Evolutionary conservation across 1,140 invertebrate genomes (phyloP).

Genomic region (Drosophila cardini): DNA sequence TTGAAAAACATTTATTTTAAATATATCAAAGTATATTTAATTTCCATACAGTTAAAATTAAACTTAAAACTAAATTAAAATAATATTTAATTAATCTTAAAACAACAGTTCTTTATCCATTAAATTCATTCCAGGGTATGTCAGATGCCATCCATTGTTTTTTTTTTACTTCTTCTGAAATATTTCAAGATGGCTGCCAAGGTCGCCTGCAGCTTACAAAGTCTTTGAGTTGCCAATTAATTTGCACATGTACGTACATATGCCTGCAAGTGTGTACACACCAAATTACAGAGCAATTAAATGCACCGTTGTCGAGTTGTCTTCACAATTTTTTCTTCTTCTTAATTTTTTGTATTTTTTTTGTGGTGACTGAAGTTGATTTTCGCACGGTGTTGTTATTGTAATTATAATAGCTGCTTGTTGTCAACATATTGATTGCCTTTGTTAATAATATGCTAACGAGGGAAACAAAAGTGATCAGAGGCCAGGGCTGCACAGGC

Average conservation of each 20-base stretch:
- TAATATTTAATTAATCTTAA: too few species aligned
- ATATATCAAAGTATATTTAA: neutral
- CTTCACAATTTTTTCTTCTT: neutral
- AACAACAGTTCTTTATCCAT: too few species aligned
- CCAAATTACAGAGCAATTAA: constrained; percentile 48
- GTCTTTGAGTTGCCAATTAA: constrained; percentile 30
- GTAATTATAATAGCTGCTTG: constrained; percentile 67
- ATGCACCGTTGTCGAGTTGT: constrained; percentile 13
- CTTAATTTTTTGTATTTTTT: constrained; percentile 4
- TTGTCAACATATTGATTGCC: constrained; percentile 73
- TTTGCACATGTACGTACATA: constrained; percentile 28
- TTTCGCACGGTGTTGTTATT: constrained; percentile 62
- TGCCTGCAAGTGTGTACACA: constrained; percentile 14
- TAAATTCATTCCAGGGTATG: neutral
- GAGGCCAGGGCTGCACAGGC: constrained; percentile 18
- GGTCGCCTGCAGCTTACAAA: neutral
- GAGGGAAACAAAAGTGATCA: constrained; percentile 18
- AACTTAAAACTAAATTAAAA: too few species aligned
- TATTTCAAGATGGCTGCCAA: constrained; percentile 23
- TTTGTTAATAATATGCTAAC: constrained; percentile 48
- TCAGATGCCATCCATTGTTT: too few species aligned
- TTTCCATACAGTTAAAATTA: too few species aligned
- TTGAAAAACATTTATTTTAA: neutral
- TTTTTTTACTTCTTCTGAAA: too few species aligned
- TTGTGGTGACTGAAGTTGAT: constrained; percentile 14